Evolutionary conservation across 2,797 vertebrate species (phyloP).

Genomic region (Macropodus opercularis): DNA sequence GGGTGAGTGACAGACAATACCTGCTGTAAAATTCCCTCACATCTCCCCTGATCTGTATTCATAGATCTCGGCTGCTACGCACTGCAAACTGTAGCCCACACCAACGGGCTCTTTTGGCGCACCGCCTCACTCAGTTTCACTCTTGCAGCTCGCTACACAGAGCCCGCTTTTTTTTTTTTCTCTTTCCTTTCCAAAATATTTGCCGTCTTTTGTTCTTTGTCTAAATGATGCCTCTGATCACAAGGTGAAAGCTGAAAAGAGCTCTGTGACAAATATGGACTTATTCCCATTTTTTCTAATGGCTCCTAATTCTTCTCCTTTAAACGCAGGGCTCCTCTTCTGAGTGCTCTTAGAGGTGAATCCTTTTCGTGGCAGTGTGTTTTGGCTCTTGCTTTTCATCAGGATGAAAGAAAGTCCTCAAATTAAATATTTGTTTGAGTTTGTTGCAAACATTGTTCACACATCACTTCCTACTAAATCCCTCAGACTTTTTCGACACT

Average conservation of each 20-base stretch:
- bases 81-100: slow-evolving; percentile 76
- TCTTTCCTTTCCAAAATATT: slow-evolving; percentile 72
- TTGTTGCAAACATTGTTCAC: slow-evolving; percentile 14
- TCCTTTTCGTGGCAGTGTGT: slow-evolving; percentile 3
- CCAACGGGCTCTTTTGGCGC: slow-evolving; percentile 72
- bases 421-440: slow-evolving; percentile 32
- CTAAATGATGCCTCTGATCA: slow-evolving; percentile 79
- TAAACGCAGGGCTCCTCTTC: slow-evolving; percentile 46
- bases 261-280: slow-evolving; percentile 64
- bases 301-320: slow-evolving; percentile 65
- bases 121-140: slow-evolving; percentile 74
- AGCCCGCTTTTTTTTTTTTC: slow-evolving; percentile 32
- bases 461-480: slow-evolving; percentile 29
- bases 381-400: slow-evolving; percentile 3
- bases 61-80: slow-evolving; percentile 81
- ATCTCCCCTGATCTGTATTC: slow-evolving; percentile 86
- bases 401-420: slow-evolving; percentile 17
- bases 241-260: slow-evolving; percentile 65
- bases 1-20: slow-evolving; percentile 87
- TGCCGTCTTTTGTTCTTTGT: slow-evolving; percentile 77
- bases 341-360: slow-evolving; percentile 39
- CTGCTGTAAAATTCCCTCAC: slow-evolving; percentile 86
- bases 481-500: slow-evolving; percentile 16
- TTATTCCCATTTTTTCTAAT: slow-evolving; percentile 57
- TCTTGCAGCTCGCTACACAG: slow-evolving; percentile 64